A percentile compares a stretch with the other conserved stretches of the same genome.
Evolutionary conservation across 2,113 vertebrate species (phyloP).

Genomic region (Dasyornis broadbenti): DNA sequence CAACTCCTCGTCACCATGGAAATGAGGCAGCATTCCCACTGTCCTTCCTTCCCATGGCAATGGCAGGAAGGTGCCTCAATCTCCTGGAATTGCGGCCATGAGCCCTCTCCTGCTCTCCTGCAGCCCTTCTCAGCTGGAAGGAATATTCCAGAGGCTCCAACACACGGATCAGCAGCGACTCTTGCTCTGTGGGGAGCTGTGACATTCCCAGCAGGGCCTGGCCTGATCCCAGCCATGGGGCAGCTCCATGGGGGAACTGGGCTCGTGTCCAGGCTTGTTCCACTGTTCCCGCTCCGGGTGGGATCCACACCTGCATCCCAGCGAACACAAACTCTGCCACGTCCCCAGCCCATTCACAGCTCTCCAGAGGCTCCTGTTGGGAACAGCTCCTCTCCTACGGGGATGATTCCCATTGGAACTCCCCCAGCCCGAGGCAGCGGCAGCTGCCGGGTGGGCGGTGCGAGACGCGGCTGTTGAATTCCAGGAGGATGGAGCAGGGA

Average conservation of each 20-base stretch:
- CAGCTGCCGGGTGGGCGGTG: neutral
- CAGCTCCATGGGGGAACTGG: rapidly evolving
- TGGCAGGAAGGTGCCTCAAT: rapidly evolving
- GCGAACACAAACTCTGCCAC: rapidly evolving
- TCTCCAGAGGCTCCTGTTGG: neutral
- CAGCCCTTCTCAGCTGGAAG: rapidly evolving
- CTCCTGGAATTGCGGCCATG: rapidly evolving
- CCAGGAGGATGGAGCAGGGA: rapidly evolving
- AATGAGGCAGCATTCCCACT: neutral
- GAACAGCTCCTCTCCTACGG: neutral
- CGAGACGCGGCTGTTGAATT: neutral
- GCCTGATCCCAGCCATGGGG: rapidly evolving
- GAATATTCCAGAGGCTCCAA: neutral
- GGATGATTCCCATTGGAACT: rapidly evolving
- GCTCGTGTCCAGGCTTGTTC: rapidly evolving
- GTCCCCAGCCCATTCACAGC: neutral
- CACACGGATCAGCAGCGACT: rapidly evolving
- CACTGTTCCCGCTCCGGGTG: neutral
- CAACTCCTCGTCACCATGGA: neutral
- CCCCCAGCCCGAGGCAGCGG: neutral
- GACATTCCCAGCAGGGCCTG: neutral
- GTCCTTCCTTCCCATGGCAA: rapidly evolving
- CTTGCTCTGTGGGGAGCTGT: neutral
- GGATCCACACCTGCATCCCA: neutral
- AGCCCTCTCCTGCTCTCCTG: neutral